A percentile compares a stretch with the other conserved stretches of the same genome.
Conservation (phyloP, 2,888 invertebrate species). For the Thymelicus acteon region DNA sequence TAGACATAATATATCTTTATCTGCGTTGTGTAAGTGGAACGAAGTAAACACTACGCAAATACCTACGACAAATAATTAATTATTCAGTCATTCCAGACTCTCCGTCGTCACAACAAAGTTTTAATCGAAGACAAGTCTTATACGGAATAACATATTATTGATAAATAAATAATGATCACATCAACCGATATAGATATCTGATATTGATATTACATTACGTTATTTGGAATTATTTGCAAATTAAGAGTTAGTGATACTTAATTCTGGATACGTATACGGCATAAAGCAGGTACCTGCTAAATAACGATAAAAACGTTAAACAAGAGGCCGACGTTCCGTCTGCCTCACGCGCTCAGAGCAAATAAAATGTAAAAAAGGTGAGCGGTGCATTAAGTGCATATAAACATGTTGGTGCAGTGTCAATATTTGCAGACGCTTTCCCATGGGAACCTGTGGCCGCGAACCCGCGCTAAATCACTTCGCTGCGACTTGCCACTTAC, state of each 20-base stretch:
- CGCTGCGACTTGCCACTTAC: constrained; percentile 52
- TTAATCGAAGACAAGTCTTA: constrained; percentile 26
- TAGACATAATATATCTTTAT: constrained; percentile 19
- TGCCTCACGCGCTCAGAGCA: constrained; percentile 75
- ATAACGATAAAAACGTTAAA: constrained; percentile 77
- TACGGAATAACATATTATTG: constrained; percentile 17
- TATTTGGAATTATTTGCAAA: neutral
- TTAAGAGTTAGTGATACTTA: neutral
- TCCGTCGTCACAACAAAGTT: constrained; percentile 35
- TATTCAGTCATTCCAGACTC: constrained; percentile 36
- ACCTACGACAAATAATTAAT: constrained; percentile 25
- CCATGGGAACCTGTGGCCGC: constrained; percentile 76
- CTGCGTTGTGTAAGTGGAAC: constrained; percentile 32
- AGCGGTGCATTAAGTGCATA: constrained; percentile 84
- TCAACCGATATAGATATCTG: neutral
- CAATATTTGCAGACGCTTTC: constrained; percentile 82
- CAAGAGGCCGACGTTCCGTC: constrained; percentile 77
- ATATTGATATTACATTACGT: too few relatives aligned
- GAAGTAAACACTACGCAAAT: constrained; percentile 28
- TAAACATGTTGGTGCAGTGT: constrained; percentile 83
- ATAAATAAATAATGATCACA: constrained; percentile 3
- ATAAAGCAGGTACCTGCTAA: constrained; percentile 73
- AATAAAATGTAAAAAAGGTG: constrained; percentile 82
- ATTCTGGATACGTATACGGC: constrained; percentile 1
- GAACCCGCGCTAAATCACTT: constrained; percentile 75